Evolutionary conservation across 37 sponge, comb jelly and placozoan species (phyloP).

Genomic region (Oscarella lobularis): DNA sequence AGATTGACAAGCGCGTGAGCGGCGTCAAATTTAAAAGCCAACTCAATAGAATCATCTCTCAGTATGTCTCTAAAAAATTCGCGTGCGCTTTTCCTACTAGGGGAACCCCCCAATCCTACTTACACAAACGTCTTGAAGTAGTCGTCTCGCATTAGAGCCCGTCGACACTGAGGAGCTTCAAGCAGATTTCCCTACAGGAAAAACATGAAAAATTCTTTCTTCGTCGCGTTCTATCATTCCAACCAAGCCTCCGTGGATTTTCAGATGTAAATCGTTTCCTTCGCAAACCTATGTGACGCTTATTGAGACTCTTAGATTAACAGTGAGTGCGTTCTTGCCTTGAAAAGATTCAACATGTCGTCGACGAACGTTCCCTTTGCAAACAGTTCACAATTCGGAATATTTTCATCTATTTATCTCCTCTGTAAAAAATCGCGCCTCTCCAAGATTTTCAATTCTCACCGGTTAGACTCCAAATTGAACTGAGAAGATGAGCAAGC

Average conservation of each 20-base stretch:
- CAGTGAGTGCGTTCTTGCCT: not conserved
- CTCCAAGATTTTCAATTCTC: not conserved
- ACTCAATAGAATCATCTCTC: not conserved
- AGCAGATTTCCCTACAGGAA: not conserved
- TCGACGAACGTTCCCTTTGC: not conserved
- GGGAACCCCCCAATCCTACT: not conserved
- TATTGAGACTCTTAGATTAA: not conserved
- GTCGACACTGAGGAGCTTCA: not conserved
- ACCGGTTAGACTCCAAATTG: constrained; percentile 1
- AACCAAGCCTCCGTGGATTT: constrained; percentile 1
- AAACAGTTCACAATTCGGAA: not conserved
- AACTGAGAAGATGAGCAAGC: not conserved
- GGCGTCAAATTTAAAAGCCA: not conserved
- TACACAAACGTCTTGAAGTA: not conserved
- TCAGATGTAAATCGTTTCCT: not conserved
- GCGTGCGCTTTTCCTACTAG: too few relatives aligned
- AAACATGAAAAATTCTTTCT: not conserved
- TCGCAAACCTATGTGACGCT: not conserved
- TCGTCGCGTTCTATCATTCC: not conserved
- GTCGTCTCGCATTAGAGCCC: not conserved
- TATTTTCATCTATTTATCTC: not conserved
- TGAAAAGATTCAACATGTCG: not conserved
- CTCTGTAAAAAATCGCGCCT: too few relatives aligned
- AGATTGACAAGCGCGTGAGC: not conserved
- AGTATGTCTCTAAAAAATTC: not conserved